Evolutionary conservation across 2,113 vertebrate species (phyloP).

Genomic region (Myotis brandtii): DNA sequence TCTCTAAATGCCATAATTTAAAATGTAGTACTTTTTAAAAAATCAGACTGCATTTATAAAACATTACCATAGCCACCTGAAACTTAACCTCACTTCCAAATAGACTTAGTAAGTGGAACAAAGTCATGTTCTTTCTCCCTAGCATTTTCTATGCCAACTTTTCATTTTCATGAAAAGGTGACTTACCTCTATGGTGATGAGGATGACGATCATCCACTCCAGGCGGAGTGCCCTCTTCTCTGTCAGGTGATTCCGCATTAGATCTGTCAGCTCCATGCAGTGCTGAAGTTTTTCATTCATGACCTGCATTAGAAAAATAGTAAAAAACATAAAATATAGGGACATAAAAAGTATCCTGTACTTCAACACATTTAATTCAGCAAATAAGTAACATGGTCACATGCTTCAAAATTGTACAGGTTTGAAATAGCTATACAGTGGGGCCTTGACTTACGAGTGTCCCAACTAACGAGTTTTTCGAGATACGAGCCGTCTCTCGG

Average conservation of each 20-base stretch:
- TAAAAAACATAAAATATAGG: background rate
- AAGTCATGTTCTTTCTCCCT: background rate
- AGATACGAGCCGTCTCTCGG: too few species aligned
- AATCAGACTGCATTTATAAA: background rate
- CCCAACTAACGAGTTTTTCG: too few species aligned
- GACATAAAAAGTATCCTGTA: too few species aligned
- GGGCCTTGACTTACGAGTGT: too few species aligned
- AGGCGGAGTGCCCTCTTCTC: constrained; percentile 95
- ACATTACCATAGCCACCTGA: background rate
- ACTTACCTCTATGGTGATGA: constrained; percentile 97
- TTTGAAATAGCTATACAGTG: background rate
- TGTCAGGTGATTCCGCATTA: constrained; percentile 97
- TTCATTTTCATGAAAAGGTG: too few species aligned
- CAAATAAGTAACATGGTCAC: background rate
- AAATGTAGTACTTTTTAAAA: background rate
- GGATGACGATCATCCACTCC: constrained; percentile 99
- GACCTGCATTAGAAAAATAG: constrained; percentile 86
- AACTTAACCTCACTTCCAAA: background rate
- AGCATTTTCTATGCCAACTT: background rate
- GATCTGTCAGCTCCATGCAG: constrained; percentile 95
- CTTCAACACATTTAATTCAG: background rate
- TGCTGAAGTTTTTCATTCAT: constrained; percentile 98
- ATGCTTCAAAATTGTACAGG: background rate
- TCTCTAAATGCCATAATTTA: background rate
- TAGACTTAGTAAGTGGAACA: background rate